Base-by-base conservation (phyloP, 2,113 vertebrate species). In the Mola mola region DNA sequence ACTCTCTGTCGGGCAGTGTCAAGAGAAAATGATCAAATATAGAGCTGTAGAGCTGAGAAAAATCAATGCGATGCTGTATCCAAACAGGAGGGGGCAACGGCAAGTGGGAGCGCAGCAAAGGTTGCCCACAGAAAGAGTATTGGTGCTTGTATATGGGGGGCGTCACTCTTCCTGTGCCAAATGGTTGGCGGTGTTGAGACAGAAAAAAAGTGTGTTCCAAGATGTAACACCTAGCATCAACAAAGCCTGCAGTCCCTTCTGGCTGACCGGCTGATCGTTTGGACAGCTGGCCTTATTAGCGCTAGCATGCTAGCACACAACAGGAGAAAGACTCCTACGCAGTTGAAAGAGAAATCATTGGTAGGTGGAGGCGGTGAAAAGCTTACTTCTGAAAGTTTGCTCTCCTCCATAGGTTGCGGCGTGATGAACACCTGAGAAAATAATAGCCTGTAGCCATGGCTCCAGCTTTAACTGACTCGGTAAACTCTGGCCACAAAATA, bases 281-380 rank as follows among this genome's bases (percentile, higher is more conserved):
- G 84, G 86, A 86, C 89, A 90, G 89, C 83, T 89, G 87, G 79
- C 73, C 71, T 82, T 74, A 73, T 85, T 88, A 85, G 84, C 70
- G 38, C 75, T 75, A 83, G 80, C 84, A 84, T 81, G 81, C 73
- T 87, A 90, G 80, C 79, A 67, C 69, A 65, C 81, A 75, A 75
- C 85, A 84, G 74, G 81, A 85, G 83, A 84, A 82, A 7, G 26
- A 74, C 85, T 78, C 85, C 85, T 76, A 87, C 88, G 53, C 83
- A 59, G 42, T 49, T 15, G 44, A 69, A 34, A 52, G 58, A 46
- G 11, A 59, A 53, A 40, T 60, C 59, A 12, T 13, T 1, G 36
- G 38, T 56, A 55, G 79, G 70, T 69, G 87, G 74, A 75, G 66
- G 81, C 74, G 56, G 64, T 71, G 66, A 71, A 9, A 49, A 11